These are phyloP conservation scores for Aurelia sp. DNA, from an alignment of 30 jellyfish, hydroid and myxozoan species.

Conservation along the genomic window DNA sequence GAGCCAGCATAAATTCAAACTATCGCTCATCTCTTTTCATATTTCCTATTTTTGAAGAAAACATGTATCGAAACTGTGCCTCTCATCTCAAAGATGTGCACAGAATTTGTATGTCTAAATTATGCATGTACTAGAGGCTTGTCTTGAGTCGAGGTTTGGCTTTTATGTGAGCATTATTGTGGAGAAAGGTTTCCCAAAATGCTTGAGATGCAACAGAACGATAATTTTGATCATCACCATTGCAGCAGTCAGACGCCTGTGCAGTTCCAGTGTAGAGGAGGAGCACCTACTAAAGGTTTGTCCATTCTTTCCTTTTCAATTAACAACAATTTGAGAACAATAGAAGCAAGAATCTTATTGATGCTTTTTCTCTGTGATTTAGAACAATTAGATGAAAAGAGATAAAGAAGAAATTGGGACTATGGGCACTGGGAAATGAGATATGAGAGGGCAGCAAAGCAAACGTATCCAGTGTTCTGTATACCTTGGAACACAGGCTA, in stretches of 20 bases:
- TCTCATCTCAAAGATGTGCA: neutral
- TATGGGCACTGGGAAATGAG: too few species aligned
- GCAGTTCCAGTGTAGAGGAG: conserved; percentile 59
- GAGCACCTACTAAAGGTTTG: conserved; percentile 8
- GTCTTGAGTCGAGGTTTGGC: neutral
- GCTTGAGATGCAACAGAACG: conserved; percentile 67
- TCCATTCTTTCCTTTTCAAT: neutral
- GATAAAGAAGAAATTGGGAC: too few species aligned
- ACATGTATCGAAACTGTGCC: conserved; percentile 7
- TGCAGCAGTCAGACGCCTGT: conserved; percentile 42
- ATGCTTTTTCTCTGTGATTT: neutral
- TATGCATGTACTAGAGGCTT: too few species aligned
- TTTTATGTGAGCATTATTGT: neutral
- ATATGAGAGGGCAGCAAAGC: too few species aligned
- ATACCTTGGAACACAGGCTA: too few species aligned
- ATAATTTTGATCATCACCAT: conserved; percentile 26
- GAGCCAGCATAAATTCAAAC: conserved; percentile 19
- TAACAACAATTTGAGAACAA: neutral
- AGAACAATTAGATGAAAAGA: too few species aligned
- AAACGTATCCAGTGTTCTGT: too few species aligned
- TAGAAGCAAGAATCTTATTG: neutral
- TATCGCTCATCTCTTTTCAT: neutral
- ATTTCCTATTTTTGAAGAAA: neutral
- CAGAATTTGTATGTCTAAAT: too few species aligned
- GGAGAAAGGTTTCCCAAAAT: conserved; percentile 14